phyloP scores from a whole-genome alignment of 2,888 invertebrate species.

The Noctua pronuba region DNA sequence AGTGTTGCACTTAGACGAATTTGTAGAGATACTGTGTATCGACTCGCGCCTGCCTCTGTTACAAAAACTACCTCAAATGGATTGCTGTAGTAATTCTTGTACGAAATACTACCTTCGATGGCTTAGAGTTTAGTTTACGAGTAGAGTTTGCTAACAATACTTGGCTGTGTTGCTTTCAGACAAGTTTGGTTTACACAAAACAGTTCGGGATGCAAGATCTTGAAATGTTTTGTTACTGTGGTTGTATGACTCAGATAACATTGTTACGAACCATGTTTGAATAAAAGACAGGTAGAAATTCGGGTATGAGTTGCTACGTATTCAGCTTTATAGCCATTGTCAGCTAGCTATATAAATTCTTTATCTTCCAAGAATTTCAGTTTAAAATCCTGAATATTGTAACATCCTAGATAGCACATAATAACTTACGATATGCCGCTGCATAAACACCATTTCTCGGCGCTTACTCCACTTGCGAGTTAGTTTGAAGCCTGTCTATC shows the following conservation, averaged over 20 bases:
- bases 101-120: constrained; percentile 61
- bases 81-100: constrained; percentile 65
- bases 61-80: constrained; percentile 65
- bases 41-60: constrained; percentile 48
- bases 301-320: neutral
- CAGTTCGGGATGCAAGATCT: constrained; percentile 33
- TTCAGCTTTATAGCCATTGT: neutral
- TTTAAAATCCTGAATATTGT: neutral
- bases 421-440: constrained; percentile 1
- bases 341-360: neutral
- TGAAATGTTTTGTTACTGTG: constrained; percentile 18
- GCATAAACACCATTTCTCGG: constrained; percentile 25
- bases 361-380: neutral
- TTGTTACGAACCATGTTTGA: constrained; percentile 28
- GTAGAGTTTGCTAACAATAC: constrained; percentile 59
- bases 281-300: constrained; percentile 31
- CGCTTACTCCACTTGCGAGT: constrained; percentile 38
- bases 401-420: neutral
- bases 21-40: constrained; percentile 73
- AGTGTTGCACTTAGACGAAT: constrained; percentile 81
- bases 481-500: constrained; percentile 58
- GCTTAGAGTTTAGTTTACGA: constrained; percentile 61
- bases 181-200: constrained; percentile 46
- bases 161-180: constrained; percentile 50
- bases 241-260: constrained; percentile 32